These are phyloP conservation scores for Patiria pectinifera DNA, from an alignment of 53 echinoderm and acorn worm species.

Conservation along the genomic window DNA sequence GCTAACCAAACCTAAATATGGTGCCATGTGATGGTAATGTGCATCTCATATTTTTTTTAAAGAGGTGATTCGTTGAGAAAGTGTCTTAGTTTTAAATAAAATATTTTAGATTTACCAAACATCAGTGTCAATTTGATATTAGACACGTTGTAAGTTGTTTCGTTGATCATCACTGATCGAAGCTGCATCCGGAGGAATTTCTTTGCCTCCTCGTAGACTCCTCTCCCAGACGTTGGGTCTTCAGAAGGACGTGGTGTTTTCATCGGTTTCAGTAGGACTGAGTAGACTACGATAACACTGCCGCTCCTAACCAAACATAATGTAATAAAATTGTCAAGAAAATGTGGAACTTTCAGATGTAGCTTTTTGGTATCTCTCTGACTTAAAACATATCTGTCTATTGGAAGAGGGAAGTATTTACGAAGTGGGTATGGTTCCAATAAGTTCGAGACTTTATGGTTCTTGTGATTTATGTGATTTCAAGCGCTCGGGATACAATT, in stretches of 20 bases:
- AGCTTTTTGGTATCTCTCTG: too few species aligned
- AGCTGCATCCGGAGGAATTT: not conserved
- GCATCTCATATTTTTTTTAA: too few species aligned
- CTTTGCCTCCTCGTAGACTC: not conserved
- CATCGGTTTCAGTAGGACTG: constrained; percentile 10
- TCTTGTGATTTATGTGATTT: not conserved
- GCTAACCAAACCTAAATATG: too few species aligned
- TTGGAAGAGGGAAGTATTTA: not conserved
- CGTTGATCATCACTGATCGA: not conserved
- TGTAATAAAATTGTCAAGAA: not conserved
- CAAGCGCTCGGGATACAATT: too few species aligned
- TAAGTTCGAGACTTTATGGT: not conserved
- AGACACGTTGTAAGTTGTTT: not conserved
- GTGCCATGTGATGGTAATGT: too few species aligned
- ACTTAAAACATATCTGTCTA: too few species aligned
- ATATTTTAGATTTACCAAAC: not conserved
- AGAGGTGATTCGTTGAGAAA: not conserved
- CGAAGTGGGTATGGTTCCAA: not conserved
- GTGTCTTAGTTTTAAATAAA: not conserved
- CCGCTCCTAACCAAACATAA: not conserved
- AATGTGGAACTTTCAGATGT: not conserved
- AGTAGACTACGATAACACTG: constrained; percentile 28
- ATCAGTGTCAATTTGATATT: not conserved
- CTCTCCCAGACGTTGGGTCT: not conserved
- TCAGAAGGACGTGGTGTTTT: not conserved